Conservation (phyloP, 53 echinoderm and acorn worm species). For the Henricia sp. region DNA sequence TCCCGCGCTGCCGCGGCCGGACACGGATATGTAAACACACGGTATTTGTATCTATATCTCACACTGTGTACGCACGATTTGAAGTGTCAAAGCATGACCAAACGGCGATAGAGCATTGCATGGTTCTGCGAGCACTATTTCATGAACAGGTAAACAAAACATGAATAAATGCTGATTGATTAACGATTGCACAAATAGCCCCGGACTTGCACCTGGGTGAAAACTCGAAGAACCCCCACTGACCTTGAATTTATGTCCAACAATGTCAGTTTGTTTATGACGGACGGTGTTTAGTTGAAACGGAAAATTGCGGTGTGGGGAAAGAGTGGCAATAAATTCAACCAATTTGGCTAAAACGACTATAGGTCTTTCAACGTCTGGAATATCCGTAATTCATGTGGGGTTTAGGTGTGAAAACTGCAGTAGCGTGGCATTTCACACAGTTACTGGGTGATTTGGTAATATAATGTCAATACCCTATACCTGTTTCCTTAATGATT, state of each 20-base stretch:
- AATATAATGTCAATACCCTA: too few relatives aligned
- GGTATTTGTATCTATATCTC: too few relatives aligned
- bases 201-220: slow-evolving; percentile 6
- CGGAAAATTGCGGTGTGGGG: not conserved
- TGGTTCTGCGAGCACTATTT: not conserved
- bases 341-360: slow-evolving; percentile 19
- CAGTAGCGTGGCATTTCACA: too few relatives aligned
- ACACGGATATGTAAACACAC: too few relatives aligned
- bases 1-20: too few relatives aligned
- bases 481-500: too few relatives aligned
- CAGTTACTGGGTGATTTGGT: too few relatives aligned
- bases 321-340: slow-evolving; percentile 9
- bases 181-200: slow-evolving; percentile 1
- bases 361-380: slow-evolving; percentile 28
- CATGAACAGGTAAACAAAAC: slow-evolving; percentile 7
- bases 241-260: not conserved
- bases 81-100: slow-evolving; percentile 24
- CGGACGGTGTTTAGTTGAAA: not conserved
- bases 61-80: too few relatives aligned
- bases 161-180: slow-evolving; percentile 18
- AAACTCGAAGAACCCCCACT: not conserved
- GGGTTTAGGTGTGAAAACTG: too few relatives aligned
- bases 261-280: slow-evolving; percentile 1
- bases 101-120: not conserved
- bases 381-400: too few relatives aligned